These are phyloP conservation scores for Sebastes kiyomatsui DNA, from an alignment of 2,797 vertebrate species.

Conservation along the genomic window DNA sequence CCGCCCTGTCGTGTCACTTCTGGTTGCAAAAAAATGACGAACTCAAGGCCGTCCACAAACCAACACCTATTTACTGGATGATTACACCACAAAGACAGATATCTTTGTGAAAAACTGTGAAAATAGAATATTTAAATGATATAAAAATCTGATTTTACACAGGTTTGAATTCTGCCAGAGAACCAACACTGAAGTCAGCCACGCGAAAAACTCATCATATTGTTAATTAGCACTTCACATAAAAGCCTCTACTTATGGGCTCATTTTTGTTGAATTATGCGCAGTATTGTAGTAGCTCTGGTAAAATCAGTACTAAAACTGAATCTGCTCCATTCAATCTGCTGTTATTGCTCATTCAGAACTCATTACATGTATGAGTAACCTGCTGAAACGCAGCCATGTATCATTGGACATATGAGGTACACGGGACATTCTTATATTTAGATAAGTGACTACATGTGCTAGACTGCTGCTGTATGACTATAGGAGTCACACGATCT, in stretches of 20 bases:
- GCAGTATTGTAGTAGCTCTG: background rate
- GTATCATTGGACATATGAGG: conserved; percentile 57
- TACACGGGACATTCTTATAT: conserved; percentile 58
- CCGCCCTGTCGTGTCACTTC: background rate
- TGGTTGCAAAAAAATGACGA: background rate
- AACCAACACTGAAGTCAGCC: background rate
- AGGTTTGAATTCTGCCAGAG: background rate
- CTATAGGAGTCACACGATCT: conserved; percentile 66
- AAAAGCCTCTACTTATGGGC: background rate
- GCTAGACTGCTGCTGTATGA: conserved; percentile 52
- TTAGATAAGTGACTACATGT: conserved; percentile 64
- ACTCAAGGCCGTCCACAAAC: background rate
- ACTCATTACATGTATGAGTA: conserved; percentile 2
- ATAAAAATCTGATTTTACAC: background rate
- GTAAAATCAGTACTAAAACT: too few relatives aligned
- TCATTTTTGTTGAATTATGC: background rate
- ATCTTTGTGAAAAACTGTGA: background rate
- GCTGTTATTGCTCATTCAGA: background rate
- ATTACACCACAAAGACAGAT: background rate
- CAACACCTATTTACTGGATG: background rate
- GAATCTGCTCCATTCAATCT: background rate
- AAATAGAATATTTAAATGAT: background rate
- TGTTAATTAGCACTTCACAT: background rate
- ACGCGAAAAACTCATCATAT: background rate
- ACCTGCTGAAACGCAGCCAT: conserved; percentile 11